phyloP scores from a whole-genome alignment of 2,797 vertebrate species.

The Ctenopoma multispine region DNA sequence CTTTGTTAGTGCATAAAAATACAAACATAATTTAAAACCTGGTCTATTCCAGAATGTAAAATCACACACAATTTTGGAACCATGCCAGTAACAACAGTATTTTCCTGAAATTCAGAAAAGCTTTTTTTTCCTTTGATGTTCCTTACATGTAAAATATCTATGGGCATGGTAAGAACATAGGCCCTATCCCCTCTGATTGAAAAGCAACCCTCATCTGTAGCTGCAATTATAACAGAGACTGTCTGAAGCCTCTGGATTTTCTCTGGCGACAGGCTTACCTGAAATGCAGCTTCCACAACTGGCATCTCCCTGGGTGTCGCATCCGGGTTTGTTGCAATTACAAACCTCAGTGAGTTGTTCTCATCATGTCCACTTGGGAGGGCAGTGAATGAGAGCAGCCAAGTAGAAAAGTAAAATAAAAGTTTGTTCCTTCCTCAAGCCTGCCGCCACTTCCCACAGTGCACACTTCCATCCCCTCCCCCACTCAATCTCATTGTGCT shows the following conservation, averaged over 20 bases:
- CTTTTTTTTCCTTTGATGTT: background rate
- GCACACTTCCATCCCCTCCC: constrained; percentile 64
- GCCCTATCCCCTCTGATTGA: constrained; percentile 55
- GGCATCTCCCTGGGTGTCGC: constrained; percentile 32
- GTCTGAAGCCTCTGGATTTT: constrained; percentile 62
- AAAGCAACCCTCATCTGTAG: constrained; percentile 55
- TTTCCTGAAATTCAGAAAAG: constrained; percentile 13
- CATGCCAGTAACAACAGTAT: constrained; percentile 1
- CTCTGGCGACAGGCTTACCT: constrained; percentile 53
- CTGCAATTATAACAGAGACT: constrained; percentile 59
- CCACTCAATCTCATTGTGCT: constrained; percentile 70
- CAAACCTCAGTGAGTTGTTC: constrained; percentile 56
- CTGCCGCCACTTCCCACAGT: constrained; percentile 65
- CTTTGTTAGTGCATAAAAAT: background rate
- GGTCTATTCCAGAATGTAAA: background rate
- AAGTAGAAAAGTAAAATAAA: constrained; percentile 50
- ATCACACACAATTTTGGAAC: background rate
- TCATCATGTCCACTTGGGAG: constrained; percentile 60
- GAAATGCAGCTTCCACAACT: constrained; percentile 44
- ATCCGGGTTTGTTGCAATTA: constrained; percentile 62
- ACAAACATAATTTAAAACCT: background rate
- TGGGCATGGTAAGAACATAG: constrained; percentile 26
- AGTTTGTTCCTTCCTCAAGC: constrained; percentile 54
- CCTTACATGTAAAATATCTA: constrained; percentile 28
- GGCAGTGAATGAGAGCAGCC: constrained; percentile 62